A percentile compares a stretch with the other conserved stretches of the same genome.
These are phyloP conservation scores for Encarsia formosa DNA, from an alignment of 2,888 invertebrate species.

Conservation along the genomic window DNA sequence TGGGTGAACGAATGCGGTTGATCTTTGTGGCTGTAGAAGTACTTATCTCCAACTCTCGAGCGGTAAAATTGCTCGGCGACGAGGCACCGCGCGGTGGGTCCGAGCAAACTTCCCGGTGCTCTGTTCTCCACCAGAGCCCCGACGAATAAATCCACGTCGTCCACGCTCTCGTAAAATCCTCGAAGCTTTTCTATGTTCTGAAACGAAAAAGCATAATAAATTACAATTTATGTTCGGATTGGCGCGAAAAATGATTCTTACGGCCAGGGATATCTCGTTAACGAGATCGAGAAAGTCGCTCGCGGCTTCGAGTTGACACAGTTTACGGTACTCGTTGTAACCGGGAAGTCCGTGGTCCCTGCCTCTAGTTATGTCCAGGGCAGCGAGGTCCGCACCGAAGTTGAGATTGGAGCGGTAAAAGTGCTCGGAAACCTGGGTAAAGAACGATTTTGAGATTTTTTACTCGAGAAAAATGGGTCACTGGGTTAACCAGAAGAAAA, in stretches of 20 bases:
- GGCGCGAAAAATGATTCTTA: slow-evolving; percentile 26
- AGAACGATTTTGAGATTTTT: not conserved
- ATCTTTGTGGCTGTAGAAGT: slow-evolving; percentile 51
- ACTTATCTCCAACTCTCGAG: slow-evolving; percentile 55
- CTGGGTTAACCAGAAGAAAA: too few relatives aligned
- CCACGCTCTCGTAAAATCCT: slow-evolving; percentile 48
- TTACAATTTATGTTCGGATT: not conserved
- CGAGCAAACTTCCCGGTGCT: slow-evolving; percentile 52
- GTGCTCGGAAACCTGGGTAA: slow-evolving; percentile 44
- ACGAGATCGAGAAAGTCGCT: slow-evolving; percentile 45
- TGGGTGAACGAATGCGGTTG: slow-evolving; percentile 40
- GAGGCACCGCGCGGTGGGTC: slow-evolving; percentile 56
- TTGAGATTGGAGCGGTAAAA: slow-evolving; percentile 42
- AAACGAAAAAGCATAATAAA: slow-evolving; percentile 6
- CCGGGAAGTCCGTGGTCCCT: slow-evolving; percentile 63
- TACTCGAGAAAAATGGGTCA: not conserved
- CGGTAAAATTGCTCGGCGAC: slow-evolving; percentile 55
- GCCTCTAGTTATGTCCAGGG: slow-evolving; percentile 64
- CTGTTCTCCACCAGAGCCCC: slow-evolving; percentile 54
- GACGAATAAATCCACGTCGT: slow-evolving; percentile 56
- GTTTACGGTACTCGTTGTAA: slow-evolving; percentile 61
- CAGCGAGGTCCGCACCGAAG: slow-evolving; percentile 59
- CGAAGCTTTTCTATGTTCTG: slow-evolving; percentile 45
- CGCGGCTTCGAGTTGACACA: slow-evolving; percentile 44
- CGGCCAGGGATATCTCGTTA: slow-evolving; percentile 45